phyloP scores from a whole-genome alignment of 2,797 vertebrate genomes.

The Buphagus erythrorhynchus region DNA sequence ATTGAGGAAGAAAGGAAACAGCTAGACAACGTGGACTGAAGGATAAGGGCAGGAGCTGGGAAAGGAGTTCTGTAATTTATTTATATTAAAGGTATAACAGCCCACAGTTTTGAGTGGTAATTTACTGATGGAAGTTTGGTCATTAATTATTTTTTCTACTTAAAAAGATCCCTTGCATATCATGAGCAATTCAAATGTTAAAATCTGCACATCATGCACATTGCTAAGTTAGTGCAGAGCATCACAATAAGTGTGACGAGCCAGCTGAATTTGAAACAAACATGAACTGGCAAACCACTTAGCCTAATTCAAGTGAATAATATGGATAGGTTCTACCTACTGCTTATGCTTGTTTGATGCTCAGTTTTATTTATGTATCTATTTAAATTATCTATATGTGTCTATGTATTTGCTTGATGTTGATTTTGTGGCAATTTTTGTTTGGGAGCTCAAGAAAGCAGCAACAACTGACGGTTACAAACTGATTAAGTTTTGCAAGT shows the following conservation, averaged over 20 bases:
- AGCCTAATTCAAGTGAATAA: background rate
- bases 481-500: background rate
- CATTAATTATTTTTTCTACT: background rate
- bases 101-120: background rate
- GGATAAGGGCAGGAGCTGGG: background rate
- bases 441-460: background rate
- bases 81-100: background rate
- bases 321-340: background rate
- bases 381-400: background rate
- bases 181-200: background rate
- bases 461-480: background rate
- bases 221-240: background rate
- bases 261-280: conserved; percentile 1
- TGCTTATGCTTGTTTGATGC: background rate
- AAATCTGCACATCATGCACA: background rate
- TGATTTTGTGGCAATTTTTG: background rate
- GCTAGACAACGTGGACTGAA: background rate
- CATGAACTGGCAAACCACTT: background rate
- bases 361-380: background rate
- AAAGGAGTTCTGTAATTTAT: background rate
- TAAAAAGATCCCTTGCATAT: background rate
- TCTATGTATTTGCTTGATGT: background rate
- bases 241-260: background rate
- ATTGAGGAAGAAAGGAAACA: background rate
- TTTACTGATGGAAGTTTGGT: background rate